A percentile compares a stretch with the other conserved stretches of the same genome.
Conservation (phyloP, 2,113 vertebrate genomes). For the Arenaria interpres region DNA sequence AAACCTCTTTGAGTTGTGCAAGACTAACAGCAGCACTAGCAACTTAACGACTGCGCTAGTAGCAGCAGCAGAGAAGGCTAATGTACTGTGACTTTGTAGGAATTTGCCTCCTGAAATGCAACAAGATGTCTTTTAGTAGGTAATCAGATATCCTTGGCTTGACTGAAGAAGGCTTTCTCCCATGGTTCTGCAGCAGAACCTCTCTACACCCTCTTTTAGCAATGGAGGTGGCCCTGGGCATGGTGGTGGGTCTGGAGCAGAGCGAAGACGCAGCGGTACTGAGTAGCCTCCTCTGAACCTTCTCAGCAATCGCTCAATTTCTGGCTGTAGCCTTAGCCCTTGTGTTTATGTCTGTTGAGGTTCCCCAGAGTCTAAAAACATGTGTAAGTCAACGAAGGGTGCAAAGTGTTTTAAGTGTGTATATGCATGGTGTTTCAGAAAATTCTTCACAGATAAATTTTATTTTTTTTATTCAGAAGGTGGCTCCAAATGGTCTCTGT, state of each 20-base stretch:
- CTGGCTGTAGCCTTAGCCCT: background rate
- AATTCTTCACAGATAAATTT: background rate
- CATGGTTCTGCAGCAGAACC: background rate
- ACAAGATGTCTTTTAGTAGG: background rate
- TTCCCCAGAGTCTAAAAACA: background rate
- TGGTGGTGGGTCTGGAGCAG: background rate
- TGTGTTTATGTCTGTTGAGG: background rate
- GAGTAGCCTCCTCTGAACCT: background rate
- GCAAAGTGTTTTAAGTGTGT: background rate
- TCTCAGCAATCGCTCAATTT: background rate
- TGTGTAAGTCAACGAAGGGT: background rate
- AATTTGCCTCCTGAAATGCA: background rate
- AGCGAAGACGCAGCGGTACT: background rate
- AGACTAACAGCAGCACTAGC: background rate
- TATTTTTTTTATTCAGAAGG: background rate
- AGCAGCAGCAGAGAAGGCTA: background rate
- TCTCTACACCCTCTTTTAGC: background rate
- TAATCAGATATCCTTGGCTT: background rate
- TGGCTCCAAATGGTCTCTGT: background rate
- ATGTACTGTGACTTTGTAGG: background rate
- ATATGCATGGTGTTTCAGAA: background rate
- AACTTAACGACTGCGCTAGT: background rate
- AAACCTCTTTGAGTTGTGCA: background rate
- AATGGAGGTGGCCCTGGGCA: background rate
- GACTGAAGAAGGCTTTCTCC: background rate